Conservation (phyloP, 2,113 vertebrate genomes). For the Equus quagga region DNA sequence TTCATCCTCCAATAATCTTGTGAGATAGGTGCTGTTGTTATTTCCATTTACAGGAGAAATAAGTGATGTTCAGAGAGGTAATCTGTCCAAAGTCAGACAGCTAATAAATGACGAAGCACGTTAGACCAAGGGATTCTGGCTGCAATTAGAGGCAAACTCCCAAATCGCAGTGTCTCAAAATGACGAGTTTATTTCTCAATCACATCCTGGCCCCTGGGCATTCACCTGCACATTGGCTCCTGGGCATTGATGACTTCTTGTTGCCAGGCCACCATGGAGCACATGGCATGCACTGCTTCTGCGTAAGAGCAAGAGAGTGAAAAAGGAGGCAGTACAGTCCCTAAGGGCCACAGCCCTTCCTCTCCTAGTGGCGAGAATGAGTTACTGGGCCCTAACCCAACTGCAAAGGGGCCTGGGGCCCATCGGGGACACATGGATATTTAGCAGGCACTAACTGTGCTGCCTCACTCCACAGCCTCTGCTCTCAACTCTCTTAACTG, state of each 20-base stretch:
- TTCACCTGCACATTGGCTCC: background rate
- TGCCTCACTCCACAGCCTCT: background rate
- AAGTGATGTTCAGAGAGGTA: background rate
- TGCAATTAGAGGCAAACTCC: background rate
- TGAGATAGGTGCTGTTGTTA: background rate
- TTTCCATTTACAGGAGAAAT: background rate
- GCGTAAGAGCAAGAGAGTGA: background rate
- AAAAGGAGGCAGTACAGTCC: background rate
- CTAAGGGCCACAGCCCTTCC: background rate
- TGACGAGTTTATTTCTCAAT: background rate
- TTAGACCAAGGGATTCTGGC: background rate
- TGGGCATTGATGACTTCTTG: background rate
- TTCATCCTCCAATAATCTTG: background rate
- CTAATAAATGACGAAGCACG: background rate
- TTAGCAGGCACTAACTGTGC: background rate
- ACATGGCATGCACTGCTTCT: background rate
- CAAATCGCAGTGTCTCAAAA: background rate
- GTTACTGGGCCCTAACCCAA: background rate
- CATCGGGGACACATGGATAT: accelerated
- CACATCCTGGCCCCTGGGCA: background rate
- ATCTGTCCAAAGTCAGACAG: background rate
- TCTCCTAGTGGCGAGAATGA: background rate
- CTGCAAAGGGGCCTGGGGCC: no score
- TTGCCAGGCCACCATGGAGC: background rate
- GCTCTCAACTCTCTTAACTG: background rate